A percentile compares a stretch with the other conserved stretches of the same genome.
phyloP scores from a whole-genome alignment of 2,113 vertebrate genomes.

The Diadophis punctatus region DNA sequence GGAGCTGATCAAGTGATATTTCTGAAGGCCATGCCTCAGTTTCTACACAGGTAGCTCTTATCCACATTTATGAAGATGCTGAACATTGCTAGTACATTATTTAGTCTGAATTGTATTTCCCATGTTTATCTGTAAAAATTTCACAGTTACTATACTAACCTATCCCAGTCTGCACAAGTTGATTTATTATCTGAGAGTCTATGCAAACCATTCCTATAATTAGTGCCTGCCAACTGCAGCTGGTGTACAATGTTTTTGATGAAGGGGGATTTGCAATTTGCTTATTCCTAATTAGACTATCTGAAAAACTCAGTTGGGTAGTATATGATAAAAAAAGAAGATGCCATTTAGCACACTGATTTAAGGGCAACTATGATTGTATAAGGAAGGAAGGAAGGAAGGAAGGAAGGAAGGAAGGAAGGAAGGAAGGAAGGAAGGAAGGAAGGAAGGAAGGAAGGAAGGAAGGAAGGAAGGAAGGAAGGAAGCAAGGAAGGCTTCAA shows the following conservation, averaged over 20 bases:
- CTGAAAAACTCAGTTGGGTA: rapidly evolving
- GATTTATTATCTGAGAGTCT: neutral
- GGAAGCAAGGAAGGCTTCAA: neutral
- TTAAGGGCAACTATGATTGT: neutral
- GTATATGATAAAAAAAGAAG: constrained; percentile 1
- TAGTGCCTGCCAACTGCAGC: neutral
- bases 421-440: neutral
- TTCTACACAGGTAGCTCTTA: neutral
- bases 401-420: neutral
- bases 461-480: neutral
- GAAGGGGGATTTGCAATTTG: neutral
- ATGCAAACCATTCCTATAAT: neutral
- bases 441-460: neutral
- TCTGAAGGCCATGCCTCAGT: neutral
- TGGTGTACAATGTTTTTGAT: neutral
- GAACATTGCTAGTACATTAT: neutral
- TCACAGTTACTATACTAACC: neutral
- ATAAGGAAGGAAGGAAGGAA: neutral
- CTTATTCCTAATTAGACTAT: neutral
- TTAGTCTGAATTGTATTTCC: neutral
- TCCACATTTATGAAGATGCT: neutral
- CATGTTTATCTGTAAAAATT: neutral
- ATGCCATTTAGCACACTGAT: neutral
- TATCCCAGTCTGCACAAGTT: neutral
- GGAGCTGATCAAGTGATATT: neutral